Evolutionary conservation across 2,113 vertebrate genomes (phyloP), one percentile per base, ranked within the genome.

Genomic region (Stictonetta naevosa): DNA sequence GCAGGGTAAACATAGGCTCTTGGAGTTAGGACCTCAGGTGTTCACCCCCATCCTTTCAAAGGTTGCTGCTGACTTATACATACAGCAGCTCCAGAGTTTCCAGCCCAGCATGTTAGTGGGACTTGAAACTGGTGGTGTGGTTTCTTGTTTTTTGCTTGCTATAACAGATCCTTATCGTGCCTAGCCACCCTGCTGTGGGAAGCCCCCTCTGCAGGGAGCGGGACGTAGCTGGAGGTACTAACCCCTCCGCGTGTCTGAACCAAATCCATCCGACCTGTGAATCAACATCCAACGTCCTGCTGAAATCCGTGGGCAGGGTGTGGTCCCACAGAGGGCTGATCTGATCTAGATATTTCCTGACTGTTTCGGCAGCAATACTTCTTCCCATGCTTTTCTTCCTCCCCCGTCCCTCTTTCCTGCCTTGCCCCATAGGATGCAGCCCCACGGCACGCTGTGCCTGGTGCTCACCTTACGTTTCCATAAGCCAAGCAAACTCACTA

Each of bases 391-490:
- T 69, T 48, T 56, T 71, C 34, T 74, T 75, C 14, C 17, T 92
- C 4, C 19, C 4, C 3, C 13, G 0, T 34, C 33, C 8, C 2
- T 75, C 21, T 62, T 64, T 59, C 14, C 29, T 75, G 15, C 36
- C 34, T 81, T 75, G n/a, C 22, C 20, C 42, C 26, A 42, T 28
- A 11, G 38, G 33, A 34, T 0, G 2, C n/a, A 71, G 59, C 31
- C 59, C 34, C 23, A 9, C 18, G 20, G 78, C 0, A 0, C 18
- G 11, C 44, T 0, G 0, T n/a, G 2, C 50, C 18, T 7, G 42
- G 5, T 80, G 50, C 31, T 93, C 8, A 13, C 18, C n/a, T 77
- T 77, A 10, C 18, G 28, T 63, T 92, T 62, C n/a, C 5, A 0
- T 67, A 63, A 50, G 56, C 50, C 13, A 8, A 6, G 80, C 77